phyloP scores from a whole-genome alignment of 2,888 invertebrate genomes.

The Mesorhabditis sp. region DNA sequence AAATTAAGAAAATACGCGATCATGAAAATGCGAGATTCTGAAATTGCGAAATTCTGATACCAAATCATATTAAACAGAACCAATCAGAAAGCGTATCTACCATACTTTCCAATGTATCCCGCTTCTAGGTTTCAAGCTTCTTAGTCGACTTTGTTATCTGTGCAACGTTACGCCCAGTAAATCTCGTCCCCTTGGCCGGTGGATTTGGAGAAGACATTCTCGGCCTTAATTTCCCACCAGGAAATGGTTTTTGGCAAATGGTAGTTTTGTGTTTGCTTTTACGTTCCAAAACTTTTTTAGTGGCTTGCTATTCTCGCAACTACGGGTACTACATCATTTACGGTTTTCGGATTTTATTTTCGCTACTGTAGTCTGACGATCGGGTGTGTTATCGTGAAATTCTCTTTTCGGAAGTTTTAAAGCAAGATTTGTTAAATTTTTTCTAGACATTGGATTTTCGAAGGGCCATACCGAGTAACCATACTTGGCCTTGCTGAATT shows the following conservation, averaged over 20 bases:
- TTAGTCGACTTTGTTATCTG: not conserved
- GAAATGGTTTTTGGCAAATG: not conserved
- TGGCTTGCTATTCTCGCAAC: not conserved
- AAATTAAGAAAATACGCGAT: too few relatives aligned
- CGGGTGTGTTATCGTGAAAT: not conserved
- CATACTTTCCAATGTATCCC: too few relatives aligned
- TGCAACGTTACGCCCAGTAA: not conserved
- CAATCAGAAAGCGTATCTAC: too few relatives aligned
- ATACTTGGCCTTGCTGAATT: not conserved
- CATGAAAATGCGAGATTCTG: too few relatives aligned
- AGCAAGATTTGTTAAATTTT: not conserved
- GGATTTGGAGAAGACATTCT: not conserved
- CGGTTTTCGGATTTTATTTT: not conserved
- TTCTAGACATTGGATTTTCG: constrained; percentile 4
- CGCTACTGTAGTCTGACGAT: not conserved
- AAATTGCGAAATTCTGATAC: too few relatives aligned
- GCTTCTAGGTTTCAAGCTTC: not conserved
- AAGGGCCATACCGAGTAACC: not conserved
- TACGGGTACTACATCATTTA: not conserved
- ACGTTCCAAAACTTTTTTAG: not conserved
- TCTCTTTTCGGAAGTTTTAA: not conserved
- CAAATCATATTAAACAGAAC: too few relatives aligned
- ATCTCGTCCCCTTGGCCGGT: not conserved
- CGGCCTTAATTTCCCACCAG: not conserved
- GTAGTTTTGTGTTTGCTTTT: not conserved